phyloP scores from a whole-genome alignment of 1,140 invertebrate genomes.

The Drosophila asahinai region DNA sequence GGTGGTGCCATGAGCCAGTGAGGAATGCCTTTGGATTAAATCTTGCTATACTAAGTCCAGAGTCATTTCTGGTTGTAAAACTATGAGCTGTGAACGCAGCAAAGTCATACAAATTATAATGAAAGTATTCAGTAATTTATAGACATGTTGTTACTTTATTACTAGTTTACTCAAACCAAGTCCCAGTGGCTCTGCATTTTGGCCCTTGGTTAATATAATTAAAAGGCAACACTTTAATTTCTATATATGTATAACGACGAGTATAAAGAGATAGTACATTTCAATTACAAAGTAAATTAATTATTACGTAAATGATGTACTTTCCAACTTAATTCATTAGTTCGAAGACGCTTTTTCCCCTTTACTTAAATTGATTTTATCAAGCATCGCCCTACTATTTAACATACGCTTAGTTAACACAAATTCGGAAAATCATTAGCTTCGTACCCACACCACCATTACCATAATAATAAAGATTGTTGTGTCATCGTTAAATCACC shows the following conservation, averaged over 20 bases:
- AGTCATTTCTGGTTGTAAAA: conserved; percentile 8
- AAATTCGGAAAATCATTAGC: conserved; percentile 46
- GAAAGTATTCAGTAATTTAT: neutral
- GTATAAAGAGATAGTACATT: too few relatives aligned
- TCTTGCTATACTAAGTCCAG: neutral
- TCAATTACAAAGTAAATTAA: too few relatives aligned
- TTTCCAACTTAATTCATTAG: too few relatives aligned
- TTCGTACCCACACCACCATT: neutral
- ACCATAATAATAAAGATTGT: conserved; percentile 46
- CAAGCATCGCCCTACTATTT: neutral
- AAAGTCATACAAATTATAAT: too few relatives aligned
- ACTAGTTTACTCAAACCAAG: neutral
- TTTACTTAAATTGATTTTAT: too few relatives aligned
- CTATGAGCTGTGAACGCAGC: neutral
- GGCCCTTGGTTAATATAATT: too few relatives aligned
- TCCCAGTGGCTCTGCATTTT: too few relatives aligned
- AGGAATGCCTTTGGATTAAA: conserved; percentile 1
- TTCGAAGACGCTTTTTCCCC: too few relatives aligned
- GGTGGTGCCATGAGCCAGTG: neutral
- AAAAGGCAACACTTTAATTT: too few relatives aligned
- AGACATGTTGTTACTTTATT: too few relatives aligned
- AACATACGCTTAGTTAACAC: neutral
- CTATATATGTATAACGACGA: too few relatives aligned
- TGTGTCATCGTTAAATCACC: conserved; percentile 27
- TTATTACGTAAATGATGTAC: too few relatives aligned